Percentiles rank a stretch among this genome's conserved stretches.
These are phyloP conservation scores for Anas platyrhynchos DNA, from an alignment of 2,113 vertebrate genomes.

Conservation along the genomic window DNA sequence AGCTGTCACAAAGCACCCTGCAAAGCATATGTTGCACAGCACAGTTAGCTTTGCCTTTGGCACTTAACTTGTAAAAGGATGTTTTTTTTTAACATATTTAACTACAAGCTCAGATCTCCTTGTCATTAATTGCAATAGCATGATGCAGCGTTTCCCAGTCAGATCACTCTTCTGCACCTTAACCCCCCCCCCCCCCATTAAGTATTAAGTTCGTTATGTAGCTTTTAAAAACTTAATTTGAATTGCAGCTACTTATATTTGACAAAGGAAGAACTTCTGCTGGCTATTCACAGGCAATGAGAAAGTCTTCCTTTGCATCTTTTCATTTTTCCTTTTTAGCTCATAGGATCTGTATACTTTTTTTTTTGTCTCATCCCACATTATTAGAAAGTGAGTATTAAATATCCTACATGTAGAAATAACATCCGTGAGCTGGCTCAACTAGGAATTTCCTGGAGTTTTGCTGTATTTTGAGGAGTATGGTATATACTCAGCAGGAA, in stretches of 20 bases:
- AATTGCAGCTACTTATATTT: background rate
- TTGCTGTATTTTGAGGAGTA: background rate
- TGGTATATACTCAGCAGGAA: background rate
- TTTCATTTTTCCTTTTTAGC: background rate
- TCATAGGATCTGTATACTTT: background rate
- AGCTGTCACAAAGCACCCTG: background rate
- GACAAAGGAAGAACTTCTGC: background rate
- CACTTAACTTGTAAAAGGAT: background rate
- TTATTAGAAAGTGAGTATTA: background rate
- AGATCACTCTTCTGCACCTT: background rate
- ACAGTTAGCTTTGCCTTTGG: background rate
- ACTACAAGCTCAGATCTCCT: background rate
- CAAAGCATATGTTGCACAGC: background rate
- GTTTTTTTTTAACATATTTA: background rate
- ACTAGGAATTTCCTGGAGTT: background rate
- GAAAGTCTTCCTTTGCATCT: background rate
- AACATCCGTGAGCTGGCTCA: background rate
- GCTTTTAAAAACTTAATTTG: background rate
- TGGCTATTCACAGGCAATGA: background rate
- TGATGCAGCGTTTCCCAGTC: background rate
- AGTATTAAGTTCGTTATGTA: background rate
- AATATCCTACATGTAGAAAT: background rate
- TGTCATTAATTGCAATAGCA: background rate
- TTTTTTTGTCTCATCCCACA: background rate
- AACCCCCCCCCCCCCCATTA: background rate